Evolutionary conservation across 2,113 vertebrate genomes (phyloP).

Genomic region (Penelope pileata): DNA sequence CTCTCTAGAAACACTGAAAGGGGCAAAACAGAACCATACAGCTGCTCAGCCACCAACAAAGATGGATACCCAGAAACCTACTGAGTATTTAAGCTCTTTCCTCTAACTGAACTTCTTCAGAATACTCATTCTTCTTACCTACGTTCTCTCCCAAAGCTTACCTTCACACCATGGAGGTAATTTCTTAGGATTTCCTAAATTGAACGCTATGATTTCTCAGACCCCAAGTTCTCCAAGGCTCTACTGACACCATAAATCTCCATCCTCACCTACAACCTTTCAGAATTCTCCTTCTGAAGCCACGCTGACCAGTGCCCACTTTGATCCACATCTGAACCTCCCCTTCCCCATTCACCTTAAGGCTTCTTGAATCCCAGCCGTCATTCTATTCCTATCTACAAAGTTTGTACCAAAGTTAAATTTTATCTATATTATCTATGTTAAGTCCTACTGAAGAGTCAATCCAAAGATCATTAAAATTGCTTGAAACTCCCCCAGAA

Average conservation of each 20-base stretch:
- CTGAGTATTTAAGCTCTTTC: not conserved
- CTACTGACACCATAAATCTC: not conserved
- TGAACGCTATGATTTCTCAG: not conserved
- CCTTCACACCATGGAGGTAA: not conserved
- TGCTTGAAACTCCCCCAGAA: not conserved
- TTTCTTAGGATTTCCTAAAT: not conserved
- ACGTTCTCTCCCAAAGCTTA: not conserved
- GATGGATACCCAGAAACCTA: not conserved
- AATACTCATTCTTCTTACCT: not conserved
- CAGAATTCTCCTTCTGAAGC: not conserved
- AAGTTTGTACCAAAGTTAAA: not conserved
- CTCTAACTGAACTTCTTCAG: not conserved
- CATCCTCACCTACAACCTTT: not conserved
- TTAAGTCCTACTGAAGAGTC: not conserved
- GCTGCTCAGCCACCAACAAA: not conserved
- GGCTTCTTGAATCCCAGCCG: not conserved
- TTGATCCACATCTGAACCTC: not conserved
- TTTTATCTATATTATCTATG: not conserved
- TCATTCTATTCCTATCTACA: not conserved
- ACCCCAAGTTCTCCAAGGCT: not conserved
- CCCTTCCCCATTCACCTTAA: not conserved
- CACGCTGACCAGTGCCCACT: not conserved
- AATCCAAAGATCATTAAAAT: not conserved
- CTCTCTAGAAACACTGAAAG: not conserved
- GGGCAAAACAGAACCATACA: not conserved